A percentile compares a stretch with the other conserved stretches of the same genome.
These are phyloP conservation scores for Equus quagga DNA, from an alignment of 2,113 vertebrate species.

Conservation along the genomic window DNA sequence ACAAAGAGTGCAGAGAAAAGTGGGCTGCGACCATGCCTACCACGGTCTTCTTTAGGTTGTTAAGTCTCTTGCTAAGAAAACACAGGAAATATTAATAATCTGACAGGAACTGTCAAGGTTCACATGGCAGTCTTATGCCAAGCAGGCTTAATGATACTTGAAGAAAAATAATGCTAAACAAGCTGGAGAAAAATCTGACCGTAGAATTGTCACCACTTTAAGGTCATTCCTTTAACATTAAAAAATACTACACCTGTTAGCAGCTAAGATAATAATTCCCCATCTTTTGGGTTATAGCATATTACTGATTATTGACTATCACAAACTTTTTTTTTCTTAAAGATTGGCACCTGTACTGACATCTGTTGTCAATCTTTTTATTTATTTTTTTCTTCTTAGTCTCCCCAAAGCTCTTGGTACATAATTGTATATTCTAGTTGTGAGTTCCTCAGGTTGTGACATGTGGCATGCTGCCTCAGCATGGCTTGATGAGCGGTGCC, in stretches of 20 bases:
- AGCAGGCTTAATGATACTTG: background rate
- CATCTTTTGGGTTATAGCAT: background rate
- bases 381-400: too few relatives aligned
- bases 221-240: background rate
- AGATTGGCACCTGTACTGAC: too few relatives aligned
- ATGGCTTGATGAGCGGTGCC: too few relatives aligned
- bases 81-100: constrained; percentile 53
- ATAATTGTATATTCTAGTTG: too few relatives aligned
- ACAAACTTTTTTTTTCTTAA: too few relatives aligned
- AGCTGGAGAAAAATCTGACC: background rate
- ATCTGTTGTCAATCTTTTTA: too few relatives aligned
- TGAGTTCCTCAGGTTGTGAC: too few relatives aligned
- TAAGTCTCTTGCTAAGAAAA: constrained; percentile 54
- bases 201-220: constrained; percentile 23
- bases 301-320: background rate
- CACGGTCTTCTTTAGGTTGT: constrained; percentile 19
- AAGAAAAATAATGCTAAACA: constrained; percentile 47
- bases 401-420: too few relatives aligned
- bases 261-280: background rate
- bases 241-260: background rate
- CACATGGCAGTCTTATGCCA: background rate
- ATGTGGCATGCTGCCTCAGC: too few relatives aligned
- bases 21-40: background rate
- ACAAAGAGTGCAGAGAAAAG: background rate
- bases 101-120: constrained; percentile 43